These are phyloP conservation scores for Vesta saturnalis DNA, from an alignment of 2,888 invertebrate species.

Conservation along the genomic window DNA sequence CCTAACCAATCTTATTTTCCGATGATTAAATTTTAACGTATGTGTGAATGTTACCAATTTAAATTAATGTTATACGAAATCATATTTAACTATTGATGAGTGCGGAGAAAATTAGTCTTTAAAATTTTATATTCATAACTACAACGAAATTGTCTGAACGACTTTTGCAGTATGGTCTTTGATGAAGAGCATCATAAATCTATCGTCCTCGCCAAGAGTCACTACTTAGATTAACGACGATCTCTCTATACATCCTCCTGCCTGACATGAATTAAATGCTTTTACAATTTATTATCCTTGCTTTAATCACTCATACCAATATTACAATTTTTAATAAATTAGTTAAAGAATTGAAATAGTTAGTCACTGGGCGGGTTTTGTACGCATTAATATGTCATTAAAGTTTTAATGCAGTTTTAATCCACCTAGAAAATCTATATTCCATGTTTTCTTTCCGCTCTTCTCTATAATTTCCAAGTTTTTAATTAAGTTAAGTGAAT, in stretches of 20 bases:
- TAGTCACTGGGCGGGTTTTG: too few relatives aligned
- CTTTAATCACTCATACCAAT: constrained; percentile 39
- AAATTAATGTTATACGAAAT: constrained; percentile 26
- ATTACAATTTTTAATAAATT: constrained; percentile 31
- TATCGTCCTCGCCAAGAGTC: constrained; percentile 45
- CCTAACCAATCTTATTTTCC: constrained; percentile 36
- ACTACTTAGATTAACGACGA: constrained; percentile 45
- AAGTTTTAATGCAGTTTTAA: too few relatives aligned
- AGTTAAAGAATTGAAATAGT: constrained; percentile 28
- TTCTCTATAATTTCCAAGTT: too few relatives aligned
- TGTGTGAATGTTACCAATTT: constrained; percentile 28
- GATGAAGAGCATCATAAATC: constrained; percentile 46
- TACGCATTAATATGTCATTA: too few relatives aligned
- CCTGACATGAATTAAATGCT: constrained; percentile 46
- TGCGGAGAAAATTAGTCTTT: background rate
- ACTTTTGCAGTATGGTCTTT: constrained; percentile 40
- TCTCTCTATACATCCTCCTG: constrained; percentile 43
- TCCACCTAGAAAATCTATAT: too few relatives aligned
- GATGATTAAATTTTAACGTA: constrained; percentile 37
- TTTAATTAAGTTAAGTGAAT: too few relatives aligned
- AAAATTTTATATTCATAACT: constrained; percentile 23
- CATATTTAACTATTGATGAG: constrained; percentile 22
- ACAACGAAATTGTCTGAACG: constrained; percentile 23
- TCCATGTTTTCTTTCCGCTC: too few relatives aligned
- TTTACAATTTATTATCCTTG: constrained; percentile 42